Evolutionary conservation across 2,797 vertebrate species (phyloP).

Genomic region (Gorsachius magnificus): DNA sequence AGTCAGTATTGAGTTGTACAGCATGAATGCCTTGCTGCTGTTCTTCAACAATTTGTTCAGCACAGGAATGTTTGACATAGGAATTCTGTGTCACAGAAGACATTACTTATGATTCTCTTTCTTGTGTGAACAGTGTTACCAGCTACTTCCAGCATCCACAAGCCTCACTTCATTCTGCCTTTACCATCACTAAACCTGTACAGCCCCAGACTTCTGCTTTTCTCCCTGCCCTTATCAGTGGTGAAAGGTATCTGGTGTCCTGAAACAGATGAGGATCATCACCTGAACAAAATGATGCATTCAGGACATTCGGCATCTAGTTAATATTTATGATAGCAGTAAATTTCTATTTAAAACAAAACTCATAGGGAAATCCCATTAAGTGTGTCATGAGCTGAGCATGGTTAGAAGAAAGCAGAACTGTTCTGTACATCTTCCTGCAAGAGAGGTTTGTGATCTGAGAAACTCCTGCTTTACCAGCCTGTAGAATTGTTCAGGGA

Average conservation of each 20-base stretch:
- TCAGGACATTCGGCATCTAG: not conserved
- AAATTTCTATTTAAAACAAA: conserved; percentile 30
- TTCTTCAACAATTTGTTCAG: not conserved
- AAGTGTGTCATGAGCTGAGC: not conserved
- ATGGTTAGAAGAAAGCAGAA: not conserved
- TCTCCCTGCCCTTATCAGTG: not conserved
- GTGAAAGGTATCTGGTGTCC: not conserved
- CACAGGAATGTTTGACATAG: not conserved
- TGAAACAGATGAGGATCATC: conserved; percentile 7
- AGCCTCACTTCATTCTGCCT: not conserved
- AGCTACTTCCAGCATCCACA: not conserved
- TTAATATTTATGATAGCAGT: conserved; percentile 21
- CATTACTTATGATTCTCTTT: not conserved
- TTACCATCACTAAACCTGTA: not conserved
- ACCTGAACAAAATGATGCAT: not conserved
- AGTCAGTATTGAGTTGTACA: not conserved
- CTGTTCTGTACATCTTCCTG: not conserved
- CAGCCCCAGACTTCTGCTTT: not conserved
- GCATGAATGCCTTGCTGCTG: not conserved
- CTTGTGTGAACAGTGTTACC: rapidly evolving
- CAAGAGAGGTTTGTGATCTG: not conserved
- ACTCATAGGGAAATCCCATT: not conserved
- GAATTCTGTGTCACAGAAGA: not conserved
- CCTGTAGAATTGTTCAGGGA: not conserved
- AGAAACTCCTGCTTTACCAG: not conserved